Evolutionary conservation across 2,888 invertebrate genomes (phyloP), one percentile per base, ranked within the genome.

Genomic region (Tinea semifulvella): DNA sequence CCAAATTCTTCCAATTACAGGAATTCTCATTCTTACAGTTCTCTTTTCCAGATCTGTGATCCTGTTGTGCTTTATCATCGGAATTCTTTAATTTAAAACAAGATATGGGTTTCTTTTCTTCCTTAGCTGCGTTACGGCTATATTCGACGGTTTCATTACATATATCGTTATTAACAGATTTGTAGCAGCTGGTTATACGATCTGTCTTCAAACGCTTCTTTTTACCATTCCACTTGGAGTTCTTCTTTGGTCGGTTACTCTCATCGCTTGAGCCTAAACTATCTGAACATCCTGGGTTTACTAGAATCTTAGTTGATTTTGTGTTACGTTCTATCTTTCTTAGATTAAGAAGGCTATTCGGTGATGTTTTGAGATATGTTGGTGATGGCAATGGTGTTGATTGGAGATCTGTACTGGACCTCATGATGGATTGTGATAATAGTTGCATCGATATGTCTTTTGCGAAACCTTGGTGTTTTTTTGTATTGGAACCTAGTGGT

Each of bases 61-160:
- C 75, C 48, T 75, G 72, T 47, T 64, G 68, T 60, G 65, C 65
- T 64, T 76, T 79, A 60, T 69, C 67, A 52, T 70, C 69, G 4
- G 69, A 64, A 61, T 64, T 68, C 69, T 74, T 77, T 52, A 76
- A 74, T 73, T 79, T 80, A 58, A 80, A 80, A 64, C 80, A 80
- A 53, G 74, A 75, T 63, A 73, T 67, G 50, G 76, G 69, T 63
- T 66, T 75, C 57, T 73, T 75, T 58, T 73, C 72, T 55, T 68
- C 68, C 52, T 62, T 75, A 49, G 61, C 68, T 53, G 67, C 39
- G 17, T 47, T 68, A 50, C 72, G 67, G 50, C 65, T 70, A 61
- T 68, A 67, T 61, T 63, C 60, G 58, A 66, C 61, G 57, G 61
- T 63, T 57, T 69, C 65, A 56, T 55, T 53, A 6, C 28, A 39